phyloP scores from a whole-genome alignment of 2,888 invertebrate species.

The Xanthia icteritia region DNA sequence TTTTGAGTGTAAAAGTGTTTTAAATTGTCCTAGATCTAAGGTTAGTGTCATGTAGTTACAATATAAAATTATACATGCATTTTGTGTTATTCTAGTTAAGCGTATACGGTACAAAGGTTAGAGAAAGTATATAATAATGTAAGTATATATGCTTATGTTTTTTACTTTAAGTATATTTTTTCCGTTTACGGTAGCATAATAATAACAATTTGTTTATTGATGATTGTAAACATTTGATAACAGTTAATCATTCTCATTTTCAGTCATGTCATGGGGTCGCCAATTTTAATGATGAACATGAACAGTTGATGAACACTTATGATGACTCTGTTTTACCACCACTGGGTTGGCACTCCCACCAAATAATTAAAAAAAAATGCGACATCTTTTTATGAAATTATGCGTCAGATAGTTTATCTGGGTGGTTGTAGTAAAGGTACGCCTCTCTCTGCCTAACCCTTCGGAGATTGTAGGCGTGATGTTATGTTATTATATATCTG shows the following conservation, averaged over 20 bases:
- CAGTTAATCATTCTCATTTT: constrained; percentile 20
- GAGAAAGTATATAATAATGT: constrained; percentile 28
- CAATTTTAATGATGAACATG: not conserved
- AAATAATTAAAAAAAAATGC: not conserved
- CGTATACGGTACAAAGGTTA: constrained; percentile 44
- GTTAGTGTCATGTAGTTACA: constrained; percentile 27
- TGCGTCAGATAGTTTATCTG: not conserved
- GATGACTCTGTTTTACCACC: not conserved
- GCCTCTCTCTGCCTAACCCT: not conserved
- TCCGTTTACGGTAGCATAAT: not conserved
- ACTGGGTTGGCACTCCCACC: not conserved
- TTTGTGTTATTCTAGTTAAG: constrained; percentile 45
- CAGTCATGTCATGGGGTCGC: constrained; percentile 8
- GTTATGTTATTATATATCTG: not conserved
- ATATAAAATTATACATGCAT: constrained; percentile 39
- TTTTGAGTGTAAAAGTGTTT: constrained; percentile 32
- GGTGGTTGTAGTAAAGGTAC: not conserved
- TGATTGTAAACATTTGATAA: constrained; percentile 20
- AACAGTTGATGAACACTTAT: not conserved
- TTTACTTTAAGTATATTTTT: not conserved
- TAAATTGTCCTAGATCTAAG: constrained; percentile 14
- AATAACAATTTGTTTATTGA: constrained; percentile 21
- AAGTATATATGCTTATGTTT: too few relatives aligned
- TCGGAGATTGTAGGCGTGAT: not conserved
- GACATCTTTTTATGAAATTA: not conserved